Evolutionary conservation across 2,797 vertebrate genomes (phyloP).

Genomic region (Salarias fasciatus): DNA sequence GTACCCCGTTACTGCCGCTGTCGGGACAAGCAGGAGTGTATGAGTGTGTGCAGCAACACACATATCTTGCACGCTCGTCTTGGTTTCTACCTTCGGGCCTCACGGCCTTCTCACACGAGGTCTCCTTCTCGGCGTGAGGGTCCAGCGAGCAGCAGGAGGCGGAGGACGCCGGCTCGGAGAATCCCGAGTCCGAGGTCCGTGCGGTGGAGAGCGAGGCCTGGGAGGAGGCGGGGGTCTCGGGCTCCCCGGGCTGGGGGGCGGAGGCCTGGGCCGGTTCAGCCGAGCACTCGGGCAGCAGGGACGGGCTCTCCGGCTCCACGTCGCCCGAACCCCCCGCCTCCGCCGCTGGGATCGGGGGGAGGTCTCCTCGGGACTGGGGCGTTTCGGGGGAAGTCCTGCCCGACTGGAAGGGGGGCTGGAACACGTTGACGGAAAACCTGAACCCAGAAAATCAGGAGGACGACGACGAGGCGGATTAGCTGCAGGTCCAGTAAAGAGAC

Average conservation of each 20-base stretch:
- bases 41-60: neutral
- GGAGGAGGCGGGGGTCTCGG: conserved; percentile 68
- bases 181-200: conserved; percentile 86
- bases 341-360: conserved; percentile 65
- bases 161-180: conserved; percentile 83
- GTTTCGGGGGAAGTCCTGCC: conserved; percentile 90
- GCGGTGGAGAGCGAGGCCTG: conserved; percentile 64
- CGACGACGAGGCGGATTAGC: too few species aligned
- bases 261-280: conserved; percentile 60
- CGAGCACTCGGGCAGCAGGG: conserved; percentile 42
- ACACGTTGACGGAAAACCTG: conserved; percentile 97
- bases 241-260: conserved; percentile 61
- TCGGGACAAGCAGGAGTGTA: conserved; percentile 16
- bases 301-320: conserved; percentile 67
- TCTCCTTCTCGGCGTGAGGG: conserved; percentile 88
- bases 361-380: conserved; percentile 71
- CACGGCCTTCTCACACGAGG: conserved; percentile 88
- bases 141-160: conserved; percentile 77
- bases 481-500: too few species aligned
- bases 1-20: conserved; percentile 95
- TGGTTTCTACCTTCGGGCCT: conserved; percentile 90
- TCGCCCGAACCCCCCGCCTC: conserved; percentile 63
- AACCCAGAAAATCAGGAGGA: neutral
- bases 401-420: conserved; percentile 96
- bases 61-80: neutral